Evolutionary conservation across 2,888 invertebrate species (phyloP).

Genomic region (Scelioninae gen. 2): DNA sequence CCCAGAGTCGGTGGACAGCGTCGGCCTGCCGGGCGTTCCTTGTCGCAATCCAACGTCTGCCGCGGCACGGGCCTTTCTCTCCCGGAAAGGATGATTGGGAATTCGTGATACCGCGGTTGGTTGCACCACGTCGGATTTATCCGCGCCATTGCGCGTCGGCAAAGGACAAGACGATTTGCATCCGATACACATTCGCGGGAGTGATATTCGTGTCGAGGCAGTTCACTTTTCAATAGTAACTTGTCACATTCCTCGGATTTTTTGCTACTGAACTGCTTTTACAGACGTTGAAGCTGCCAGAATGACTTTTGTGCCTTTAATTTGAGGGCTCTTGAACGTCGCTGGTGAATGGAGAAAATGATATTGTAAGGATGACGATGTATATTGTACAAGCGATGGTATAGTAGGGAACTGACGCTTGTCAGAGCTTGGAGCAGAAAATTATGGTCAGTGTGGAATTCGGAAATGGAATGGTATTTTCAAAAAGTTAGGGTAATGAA

Average conservation of each 20-base stretch:
- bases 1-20: conserved; percentile 33
- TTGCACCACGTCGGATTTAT: conserved; percentile 26
- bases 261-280: too few species aligned
- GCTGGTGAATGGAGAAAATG: too few species aligned
- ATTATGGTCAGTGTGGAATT: too few species aligned
- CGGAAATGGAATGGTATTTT: too few species aligned
- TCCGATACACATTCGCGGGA: conserved; percentile 27
- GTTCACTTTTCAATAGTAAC: conserved; percentile 49
- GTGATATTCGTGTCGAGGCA: conserved; percentile 44
- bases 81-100: conserved; percentile 53
- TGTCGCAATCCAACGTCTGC: conserved; percentile 40
- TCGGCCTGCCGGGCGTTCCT: conserved; percentile 1
- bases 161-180: conserved; percentile 25
- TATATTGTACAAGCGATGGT: too few species aligned
- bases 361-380: too few species aligned
- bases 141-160: conserved; percentile 1
- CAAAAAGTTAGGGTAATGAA: too few species aligned
- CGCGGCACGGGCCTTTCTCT: conserved; percentile 52
- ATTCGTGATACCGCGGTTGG: conserved; percentile 30
- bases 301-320: too few species aligned
- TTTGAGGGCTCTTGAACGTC: too few species aligned
- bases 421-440: too few species aligned
- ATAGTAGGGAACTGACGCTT: too few species aligned
- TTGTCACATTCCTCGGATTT: conserved; percentile 21
- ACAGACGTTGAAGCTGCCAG: too few species aligned